Evolutionary conservation across 2,797 vertebrate species (phyloP).

Genomic region (Podarcis siculus): DNA sequence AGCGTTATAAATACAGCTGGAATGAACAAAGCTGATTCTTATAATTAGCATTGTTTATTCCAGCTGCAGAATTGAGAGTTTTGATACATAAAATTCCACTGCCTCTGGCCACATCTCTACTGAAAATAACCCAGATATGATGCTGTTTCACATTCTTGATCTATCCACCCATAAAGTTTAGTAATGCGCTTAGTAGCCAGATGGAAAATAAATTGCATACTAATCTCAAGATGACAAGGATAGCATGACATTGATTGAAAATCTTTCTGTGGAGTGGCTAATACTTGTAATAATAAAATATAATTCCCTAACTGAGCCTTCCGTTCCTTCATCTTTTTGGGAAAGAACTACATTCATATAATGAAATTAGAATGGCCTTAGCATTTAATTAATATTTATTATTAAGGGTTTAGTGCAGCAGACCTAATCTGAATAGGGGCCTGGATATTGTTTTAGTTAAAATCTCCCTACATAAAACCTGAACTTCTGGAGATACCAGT

Average conservation of each 20-base stretch:
- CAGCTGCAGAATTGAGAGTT: not conserved
- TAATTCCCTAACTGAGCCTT: slow-evolving; percentile 30
- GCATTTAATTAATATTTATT: slow-evolving; percentile 72
- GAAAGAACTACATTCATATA: slow-evolving; percentile 50
- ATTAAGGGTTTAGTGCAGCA: slow-evolving; percentile 62
- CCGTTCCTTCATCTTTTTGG: slow-evolving; percentile 15
- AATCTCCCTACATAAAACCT: slow-evolving; percentile 61
- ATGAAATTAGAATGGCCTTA: slow-evolving; percentile 53
- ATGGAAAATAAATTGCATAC: slow-evolving; percentile 45
- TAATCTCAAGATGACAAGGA: slow-evolving; percentile 61
- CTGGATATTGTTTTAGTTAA: slow-evolving; percentile 64
- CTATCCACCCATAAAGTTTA: slow-evolving; percentile 20
- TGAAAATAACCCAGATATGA: not conserved
- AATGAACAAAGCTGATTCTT: too few relatives aligned
- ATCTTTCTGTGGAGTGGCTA: slow-evolving; percentile 25
- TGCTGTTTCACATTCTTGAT: slow-evolving; percentile 5
- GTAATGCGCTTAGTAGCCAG: slow-evolving; percentile 25
- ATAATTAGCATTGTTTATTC: not conserved
- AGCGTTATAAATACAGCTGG: not conserved
- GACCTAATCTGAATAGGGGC: slow-evolving; percentile 51
- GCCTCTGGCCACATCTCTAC: not conserved
- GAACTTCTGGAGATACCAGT: slow-evolving; percentile 59
- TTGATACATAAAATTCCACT: not conserved
- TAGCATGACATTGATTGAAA: slow-evolving; percentile 60
- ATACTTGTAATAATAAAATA: slow-evolving; percentile 44